A percentile compares a stretch with the other conserved stretches of the same genome.
phyloP scores from a whole-genome alignment of 2,113 vertebrate species.

The Spermophilus dauricus region DNA sequence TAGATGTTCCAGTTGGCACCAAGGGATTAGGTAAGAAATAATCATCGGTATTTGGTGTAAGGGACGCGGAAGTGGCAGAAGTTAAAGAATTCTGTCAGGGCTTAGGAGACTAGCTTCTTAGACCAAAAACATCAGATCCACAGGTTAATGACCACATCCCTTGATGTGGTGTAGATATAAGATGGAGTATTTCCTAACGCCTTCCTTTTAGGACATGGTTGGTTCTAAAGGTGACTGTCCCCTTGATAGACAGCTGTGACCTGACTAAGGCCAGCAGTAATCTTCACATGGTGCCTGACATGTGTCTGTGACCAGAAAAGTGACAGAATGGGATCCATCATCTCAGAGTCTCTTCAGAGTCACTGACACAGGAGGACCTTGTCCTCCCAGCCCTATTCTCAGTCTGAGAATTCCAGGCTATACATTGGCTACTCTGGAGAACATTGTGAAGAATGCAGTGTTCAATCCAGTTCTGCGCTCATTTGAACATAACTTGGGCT shows the following conservation, averaged over 20 bases:
- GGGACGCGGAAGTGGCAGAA: not conserved
- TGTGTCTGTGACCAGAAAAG: not conserved
- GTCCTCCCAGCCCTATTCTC: not conserved
- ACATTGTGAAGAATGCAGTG: not conserved
- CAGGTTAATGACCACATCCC: accelerated
- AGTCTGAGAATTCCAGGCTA: not conserved
- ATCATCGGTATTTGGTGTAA: not conserved
- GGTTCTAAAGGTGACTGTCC: not conserved
- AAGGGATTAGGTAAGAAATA: not conserved
- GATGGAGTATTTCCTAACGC: not conserved
- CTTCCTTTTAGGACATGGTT: not conserved
- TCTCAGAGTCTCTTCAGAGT: not conserved
- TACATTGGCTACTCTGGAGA: not conserved
- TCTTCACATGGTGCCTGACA: not conserved
- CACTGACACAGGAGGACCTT: not conserved
- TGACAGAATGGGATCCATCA: not conserved
- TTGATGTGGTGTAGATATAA: not conserved
- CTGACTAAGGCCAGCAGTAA: not conserved
- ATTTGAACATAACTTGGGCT: not conserved
- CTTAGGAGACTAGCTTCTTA: not conserved
- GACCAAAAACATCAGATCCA: not conserved
- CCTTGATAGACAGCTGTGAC: not conserved
- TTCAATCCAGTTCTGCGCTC: not conserved
- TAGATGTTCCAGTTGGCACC: not conserved
- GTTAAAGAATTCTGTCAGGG: not conserved